phyloP scores from a whole-genome alignment of 2,797 vertebrate genomes.

The Vespertilio murinus region DNA sequence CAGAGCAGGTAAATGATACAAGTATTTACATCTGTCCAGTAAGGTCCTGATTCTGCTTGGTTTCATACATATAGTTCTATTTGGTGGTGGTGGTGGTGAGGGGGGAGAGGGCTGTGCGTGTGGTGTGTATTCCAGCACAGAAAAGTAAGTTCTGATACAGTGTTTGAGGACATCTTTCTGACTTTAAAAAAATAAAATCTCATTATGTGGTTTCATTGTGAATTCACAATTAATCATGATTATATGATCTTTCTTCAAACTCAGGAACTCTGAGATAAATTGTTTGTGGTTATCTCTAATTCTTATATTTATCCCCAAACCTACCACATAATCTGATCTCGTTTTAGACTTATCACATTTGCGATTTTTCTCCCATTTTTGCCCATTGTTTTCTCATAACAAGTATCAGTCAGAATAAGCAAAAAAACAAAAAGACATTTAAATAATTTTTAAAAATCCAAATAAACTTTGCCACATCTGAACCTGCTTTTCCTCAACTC shows the following conservation, averaged over 20 bases:
- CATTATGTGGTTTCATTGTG: neutral
- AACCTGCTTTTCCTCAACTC: neutral
- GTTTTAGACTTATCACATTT: neutral
- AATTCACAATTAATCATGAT: neutral
- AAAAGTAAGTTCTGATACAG: neutral
- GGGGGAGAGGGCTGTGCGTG: fast-evolving
- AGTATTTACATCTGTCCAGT: neutral
- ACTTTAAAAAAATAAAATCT: neutral
- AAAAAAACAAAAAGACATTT: neutral
- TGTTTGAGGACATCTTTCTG: neutral
- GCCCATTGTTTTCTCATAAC: neutral
- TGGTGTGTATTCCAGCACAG: neutral
- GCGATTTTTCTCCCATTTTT: neutral
- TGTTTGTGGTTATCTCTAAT: neutral
- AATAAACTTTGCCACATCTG: neutral
- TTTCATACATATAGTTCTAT: neutral
- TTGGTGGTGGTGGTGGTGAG: neutral
- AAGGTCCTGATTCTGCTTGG: neutral
- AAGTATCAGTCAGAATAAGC: neutral
- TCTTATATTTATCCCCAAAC: neutral
- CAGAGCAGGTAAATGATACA: neutral
- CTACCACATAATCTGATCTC: neutral
- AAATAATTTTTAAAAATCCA: neutral
- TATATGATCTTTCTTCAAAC: neutral
- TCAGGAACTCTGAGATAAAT: neutral